Evolutionary conservation across 2,888 invertebrate species (phyloP).

Genomic region (Drosophila anomalipes): DNA sequence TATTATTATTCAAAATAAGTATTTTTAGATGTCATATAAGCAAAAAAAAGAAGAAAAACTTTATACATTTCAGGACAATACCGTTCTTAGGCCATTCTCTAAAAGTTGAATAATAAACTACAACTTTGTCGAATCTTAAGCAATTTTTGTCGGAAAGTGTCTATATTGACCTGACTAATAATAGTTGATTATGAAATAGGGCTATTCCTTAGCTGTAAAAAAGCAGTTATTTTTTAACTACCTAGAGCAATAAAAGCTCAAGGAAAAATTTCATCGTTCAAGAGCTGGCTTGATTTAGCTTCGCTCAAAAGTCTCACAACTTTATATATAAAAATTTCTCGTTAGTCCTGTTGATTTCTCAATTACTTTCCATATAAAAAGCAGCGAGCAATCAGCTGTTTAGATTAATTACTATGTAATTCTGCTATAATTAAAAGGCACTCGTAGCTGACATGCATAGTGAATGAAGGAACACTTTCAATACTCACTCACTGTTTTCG

Average conservation of each 20-base stretch:
- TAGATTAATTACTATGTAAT: neutral
- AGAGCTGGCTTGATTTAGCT: neutral
- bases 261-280: neutral
- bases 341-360: neutral
- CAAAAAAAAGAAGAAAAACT: too few species aligned
- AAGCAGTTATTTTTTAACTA: neutral
- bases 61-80: neutral
- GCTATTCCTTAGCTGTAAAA: neutral
- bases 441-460: conserved; percentile 4
- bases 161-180: neutral
- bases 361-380: neutral
- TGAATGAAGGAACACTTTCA: conserved; percentile 1
- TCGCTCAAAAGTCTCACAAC: neutral
- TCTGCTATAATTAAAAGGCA: conserved; percentile 20
- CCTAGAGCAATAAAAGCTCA: neutral
- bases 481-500: neutral
- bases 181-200: neutral
- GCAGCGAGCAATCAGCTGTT: neutral
- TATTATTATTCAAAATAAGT: too few species aligned
- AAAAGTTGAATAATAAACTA: neutral
- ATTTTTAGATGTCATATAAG: too few species aligned
- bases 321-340: neutral
- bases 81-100: neutral
- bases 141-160: neutral
- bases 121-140: neutral